A percentile compares a stretch with the other conserved stretches of the same genome.
Evolutionary conservation across 2,888 invertebrate genomes (phyloP).

Genomic region (Apamea epomidion): DNA sequence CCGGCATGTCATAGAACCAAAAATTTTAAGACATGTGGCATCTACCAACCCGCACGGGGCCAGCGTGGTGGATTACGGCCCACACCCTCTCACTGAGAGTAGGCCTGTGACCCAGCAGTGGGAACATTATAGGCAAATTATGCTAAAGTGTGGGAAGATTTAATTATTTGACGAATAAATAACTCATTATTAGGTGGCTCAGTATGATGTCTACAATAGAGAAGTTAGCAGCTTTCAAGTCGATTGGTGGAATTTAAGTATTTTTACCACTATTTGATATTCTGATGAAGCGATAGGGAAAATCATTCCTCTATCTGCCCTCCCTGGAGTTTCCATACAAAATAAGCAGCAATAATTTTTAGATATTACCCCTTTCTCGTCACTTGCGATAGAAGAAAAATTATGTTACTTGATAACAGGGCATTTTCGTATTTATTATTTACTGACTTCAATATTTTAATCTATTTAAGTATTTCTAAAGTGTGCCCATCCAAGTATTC

Average conservation of each 20-base stretch:
- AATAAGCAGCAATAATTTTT: not conserved
- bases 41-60: not conserved
- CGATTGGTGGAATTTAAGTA: not conserved
- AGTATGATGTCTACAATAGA: too few species aligned
- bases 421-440: not conserved
- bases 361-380: not conserved
- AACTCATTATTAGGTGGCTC: not conserved
- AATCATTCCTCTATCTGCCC: not conserved
- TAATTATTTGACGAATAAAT: not conserved
- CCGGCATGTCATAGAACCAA: not conserved
- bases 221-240: not conserved
- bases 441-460: not conserved
- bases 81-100: not conserved
- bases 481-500: constrained; percentile 1
- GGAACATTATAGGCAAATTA: not conserved
- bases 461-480: not conserved
- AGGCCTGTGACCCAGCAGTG: not conserved
- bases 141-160: not conserved
- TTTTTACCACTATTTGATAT: not conserved
- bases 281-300: not conserved
- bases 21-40: not conserved
- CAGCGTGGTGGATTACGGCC: not conserved
- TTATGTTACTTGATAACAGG: not conserved
- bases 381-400: not conserved
- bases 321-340: not conserved